Evolutionary conservation across 1,140 invertebrate species (phyloP), one percentile per base, ranked within the genome.

Genomic region (Planococcus citri): DNA sequence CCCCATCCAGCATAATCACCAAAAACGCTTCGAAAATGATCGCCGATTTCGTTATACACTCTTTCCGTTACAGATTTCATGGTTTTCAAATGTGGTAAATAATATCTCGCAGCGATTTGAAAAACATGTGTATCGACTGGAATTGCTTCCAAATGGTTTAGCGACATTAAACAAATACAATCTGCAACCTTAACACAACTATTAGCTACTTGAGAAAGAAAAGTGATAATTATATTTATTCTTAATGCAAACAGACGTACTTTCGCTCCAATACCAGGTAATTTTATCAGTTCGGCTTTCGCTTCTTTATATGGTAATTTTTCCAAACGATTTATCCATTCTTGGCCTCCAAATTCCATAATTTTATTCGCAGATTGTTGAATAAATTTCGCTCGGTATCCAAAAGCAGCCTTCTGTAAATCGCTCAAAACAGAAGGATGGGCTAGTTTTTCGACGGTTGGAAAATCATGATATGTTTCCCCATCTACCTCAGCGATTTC

Each of bases 51-150:
- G 38, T 85, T 80, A 78, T 97, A 94, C 70, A 91, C 83, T 79
- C 87, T 88, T 60, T 88, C 84, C 1, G 91, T 96, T 0, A 97
- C 82, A 69, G 85, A 87, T 78, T 95, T 96, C 67, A 85, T 82
- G 22, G 83, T 83, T 29, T 82, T 80, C 27, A 97, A 80, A 77
- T 91, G 85, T 0, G 91, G 91, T 69, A 94, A 78, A 76, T 98
- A 98, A 75, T 87, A 83, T 71, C 85, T 79, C 27, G 85, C 80
- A 2, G 92, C 94, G 69, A 98, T 88, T 82, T 97, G 91, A 80
- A 89, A 95, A 21, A 99, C 92, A 79, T 99, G 96, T 0, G 94
- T 97, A 78, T 99, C 97, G 1, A 98, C 90, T 14, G 96, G 96
- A 70, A 98, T 86, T 0, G 94, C 87, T 76, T 89, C 84, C 60